phyloP scores from a whole-genome alignment of 2,113 vertebrate species.

The Corythornis vintsioides region DNA sequence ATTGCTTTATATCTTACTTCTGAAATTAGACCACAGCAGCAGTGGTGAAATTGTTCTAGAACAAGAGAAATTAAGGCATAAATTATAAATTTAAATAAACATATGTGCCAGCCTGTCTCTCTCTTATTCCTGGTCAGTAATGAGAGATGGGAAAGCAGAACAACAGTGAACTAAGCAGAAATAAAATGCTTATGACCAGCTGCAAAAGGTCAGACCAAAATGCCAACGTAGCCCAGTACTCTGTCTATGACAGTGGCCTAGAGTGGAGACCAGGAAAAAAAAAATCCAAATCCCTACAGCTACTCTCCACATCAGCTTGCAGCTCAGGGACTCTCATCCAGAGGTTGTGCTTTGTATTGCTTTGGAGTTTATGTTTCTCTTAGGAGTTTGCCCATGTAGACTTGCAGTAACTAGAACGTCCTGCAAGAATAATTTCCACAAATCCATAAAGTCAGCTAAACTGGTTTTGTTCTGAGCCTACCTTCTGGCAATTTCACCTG shows the following conservation, averaged over 20 bases:
- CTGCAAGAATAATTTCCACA: neutral
- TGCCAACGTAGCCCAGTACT: fast-evolving
- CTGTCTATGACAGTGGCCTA: neutral
- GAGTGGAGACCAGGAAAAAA: neutral
- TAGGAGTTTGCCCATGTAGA: neutral
- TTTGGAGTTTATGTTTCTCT: neutral
- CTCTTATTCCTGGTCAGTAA: neutral
- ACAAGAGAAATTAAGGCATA: neutral
- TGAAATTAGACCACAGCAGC: neutral
- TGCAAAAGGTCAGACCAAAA: neutral
- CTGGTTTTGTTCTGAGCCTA: neutral
- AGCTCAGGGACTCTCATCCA: neutral
- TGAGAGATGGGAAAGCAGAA: neutral
- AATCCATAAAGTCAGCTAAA: neutral
- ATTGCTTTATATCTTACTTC: neutral
- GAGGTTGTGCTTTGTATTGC: neutral
- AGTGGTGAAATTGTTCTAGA: neutral
- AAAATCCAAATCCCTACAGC: neutral
- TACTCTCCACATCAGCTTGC: neutral
- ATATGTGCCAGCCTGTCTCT: neutral
- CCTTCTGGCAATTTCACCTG: neutral
- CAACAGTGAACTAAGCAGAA: neutral
- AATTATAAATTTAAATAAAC: neutral
- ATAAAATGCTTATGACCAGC: neutral
- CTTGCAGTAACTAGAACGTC: neutral